These are phyloP conservation scores for Synergus laeviventris DNA, from an alignment of 2,888 invertebrate species.

Conservation along the genomic window DNA sequence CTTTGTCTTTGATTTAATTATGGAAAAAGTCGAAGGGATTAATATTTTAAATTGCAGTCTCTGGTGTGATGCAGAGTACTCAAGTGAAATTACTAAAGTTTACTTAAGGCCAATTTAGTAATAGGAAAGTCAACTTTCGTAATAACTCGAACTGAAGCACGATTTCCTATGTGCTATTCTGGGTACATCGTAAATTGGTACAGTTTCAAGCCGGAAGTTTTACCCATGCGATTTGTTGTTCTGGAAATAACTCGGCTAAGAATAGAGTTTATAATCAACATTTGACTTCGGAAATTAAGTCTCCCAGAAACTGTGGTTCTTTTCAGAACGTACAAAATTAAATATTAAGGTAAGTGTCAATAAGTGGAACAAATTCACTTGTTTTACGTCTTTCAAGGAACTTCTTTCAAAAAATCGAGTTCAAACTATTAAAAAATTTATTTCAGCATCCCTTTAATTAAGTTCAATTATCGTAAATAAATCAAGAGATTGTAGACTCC, in stretches of 20 bases:
- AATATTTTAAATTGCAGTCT: background rate
- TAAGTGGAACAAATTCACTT: too few species aligned
- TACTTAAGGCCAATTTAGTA: constrained; percentile 34
- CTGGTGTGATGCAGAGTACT: background rate
- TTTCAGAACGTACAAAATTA: too few species aligned
- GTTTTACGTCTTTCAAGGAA: too few species aligned
- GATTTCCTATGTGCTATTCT: constrained; percentile 15
- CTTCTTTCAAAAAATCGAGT: background rate
- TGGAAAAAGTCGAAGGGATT: background rate
- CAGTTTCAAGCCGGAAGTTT: constrained; percentile 3
- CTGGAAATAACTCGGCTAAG: background rate
- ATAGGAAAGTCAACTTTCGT: constrained; percentile 35
- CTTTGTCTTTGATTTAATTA: background rate
- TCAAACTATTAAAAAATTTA: background rate
- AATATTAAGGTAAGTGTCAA: too few species aligned
- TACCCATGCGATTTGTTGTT: background rate
- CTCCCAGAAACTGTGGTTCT: background rate
- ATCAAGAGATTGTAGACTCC: constrained; percentile 6
- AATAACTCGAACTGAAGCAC: constrained; percentile 31
- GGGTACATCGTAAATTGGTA: constrained; percentile 1
- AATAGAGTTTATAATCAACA: background rate
- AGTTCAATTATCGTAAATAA: background rate
- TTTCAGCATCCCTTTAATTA: background rate
- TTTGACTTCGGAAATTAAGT: background rate
- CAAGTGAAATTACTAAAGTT: constrained; percentile 22